Evolutionary conservation across 2,797 vertebrate genomes (phyloP).

Genomic region (Fundulus diaphanus): DNA sequence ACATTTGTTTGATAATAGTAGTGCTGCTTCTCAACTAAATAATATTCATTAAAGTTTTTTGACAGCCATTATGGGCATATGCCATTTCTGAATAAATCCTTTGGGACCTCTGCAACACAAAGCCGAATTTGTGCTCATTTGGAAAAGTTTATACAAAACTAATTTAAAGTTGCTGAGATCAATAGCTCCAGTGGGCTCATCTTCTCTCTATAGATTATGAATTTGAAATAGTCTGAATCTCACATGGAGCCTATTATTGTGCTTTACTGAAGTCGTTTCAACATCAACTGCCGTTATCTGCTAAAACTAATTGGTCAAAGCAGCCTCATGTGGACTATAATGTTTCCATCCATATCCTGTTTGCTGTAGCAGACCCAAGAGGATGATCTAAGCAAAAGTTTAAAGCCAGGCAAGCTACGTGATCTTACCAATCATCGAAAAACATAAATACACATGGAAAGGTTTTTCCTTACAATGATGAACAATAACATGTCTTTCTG

Average conservation of each 20-base stretch:
- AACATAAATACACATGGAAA: background rate
- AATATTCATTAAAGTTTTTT: slow-evolving; percentile 24
- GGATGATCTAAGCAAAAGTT: slow-evolving; percentile 1
- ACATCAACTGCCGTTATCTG: slow-evolving; percentile 18
- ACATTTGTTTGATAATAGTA: slow-evolving; percentile 24
- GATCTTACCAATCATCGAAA: slow-evolving; percentile 10
- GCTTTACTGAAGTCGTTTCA: slow-evolving; percentile 50
- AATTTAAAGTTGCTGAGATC: slow-evolving; percentile 67
- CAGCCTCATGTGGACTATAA: slow-evolving; percentile 27
- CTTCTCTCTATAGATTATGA: slow-evolving; percentile 50
- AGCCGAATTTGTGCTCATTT: slow-evolving; percentile 37
- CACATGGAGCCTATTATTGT: slow-evolving; percentile 44
- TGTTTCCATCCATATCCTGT: slow-evolving; percentile 15
- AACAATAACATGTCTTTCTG: slow-evolving; percentile 29
- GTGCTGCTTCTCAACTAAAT: slow-evolving; percentile 2
- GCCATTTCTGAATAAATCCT: slow-evolving; percentile 15
- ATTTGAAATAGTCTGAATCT: slow-evolving; percentile 50
- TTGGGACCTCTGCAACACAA: slow-evolving; percentile 19
- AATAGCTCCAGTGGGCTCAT: slow-evolving; percentile 50
- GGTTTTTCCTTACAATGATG: slow-evolving; percentile 15
- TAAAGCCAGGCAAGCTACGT: background rate
- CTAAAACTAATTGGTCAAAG: slow-evolving; percentile 35
- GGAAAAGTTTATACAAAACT: slow-evolving; percentile 53
- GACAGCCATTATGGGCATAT: slow-evolving; percentile 6
- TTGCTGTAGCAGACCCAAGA: slow-evolving; percentile 9